A percentile compares a stretch with the other conserved stretches of the same genome.
These are phyloP conservation scores for Stichodactyla helianthus DNA, from an alignment of 64 coral and sea anemone genomes.

Conservation along the genomic window DNA sequence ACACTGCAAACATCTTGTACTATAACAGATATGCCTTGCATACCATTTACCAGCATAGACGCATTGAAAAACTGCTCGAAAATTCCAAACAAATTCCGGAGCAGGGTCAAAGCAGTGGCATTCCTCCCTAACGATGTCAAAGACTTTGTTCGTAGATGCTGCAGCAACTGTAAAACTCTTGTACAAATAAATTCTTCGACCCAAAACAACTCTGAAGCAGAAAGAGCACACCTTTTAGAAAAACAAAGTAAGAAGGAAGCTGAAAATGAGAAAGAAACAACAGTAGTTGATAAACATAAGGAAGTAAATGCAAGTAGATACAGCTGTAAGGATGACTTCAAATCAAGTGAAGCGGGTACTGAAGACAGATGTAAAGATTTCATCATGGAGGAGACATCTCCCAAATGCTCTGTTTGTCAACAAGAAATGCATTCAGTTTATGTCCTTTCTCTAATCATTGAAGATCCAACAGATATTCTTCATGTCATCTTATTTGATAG, in stretches of 20 bases:
- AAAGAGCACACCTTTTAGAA: not conserved
- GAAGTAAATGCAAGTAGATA: not conserved
- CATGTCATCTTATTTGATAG: slow-evolving; percentile 69
- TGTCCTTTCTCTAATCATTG: slow-evolving; percentile 67
- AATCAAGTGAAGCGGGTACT: not conserved
- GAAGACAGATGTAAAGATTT: not conserved
- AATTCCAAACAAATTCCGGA: slow-evolving; percentile 73
- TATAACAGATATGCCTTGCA: slow-evolving; percentile 49
- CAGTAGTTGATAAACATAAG: not conserved
- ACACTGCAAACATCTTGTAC: slow-evolving; percentile 66
- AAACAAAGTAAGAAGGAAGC: not conserved
- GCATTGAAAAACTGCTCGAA: slow-evolving; percentile 42
- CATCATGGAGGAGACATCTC: too few relatives aligned
- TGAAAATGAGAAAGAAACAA: not conserved
- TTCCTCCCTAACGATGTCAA: slow-evolving; percentile 49
- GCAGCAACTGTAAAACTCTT: slow-evolving; percentile 38
- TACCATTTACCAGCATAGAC: slow-evolving; percentile 52
- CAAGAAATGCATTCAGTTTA: slow-evolving; percentile 36
- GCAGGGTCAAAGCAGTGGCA: slow-evolving; percentile 51
- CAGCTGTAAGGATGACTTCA: not conserved
- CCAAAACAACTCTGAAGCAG: not conserved
- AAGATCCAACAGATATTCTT: slow-evolving; percentile 69
- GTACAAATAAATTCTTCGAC: not conserved
- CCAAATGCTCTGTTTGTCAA: slow-evolving; percentile 27
- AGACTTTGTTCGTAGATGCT: slow-evolving; percentile 49